Evolutionary conservation across 2,888 invertebrate species (phyloP).

Genomic region (Cheilosia variabilis): DNA sequence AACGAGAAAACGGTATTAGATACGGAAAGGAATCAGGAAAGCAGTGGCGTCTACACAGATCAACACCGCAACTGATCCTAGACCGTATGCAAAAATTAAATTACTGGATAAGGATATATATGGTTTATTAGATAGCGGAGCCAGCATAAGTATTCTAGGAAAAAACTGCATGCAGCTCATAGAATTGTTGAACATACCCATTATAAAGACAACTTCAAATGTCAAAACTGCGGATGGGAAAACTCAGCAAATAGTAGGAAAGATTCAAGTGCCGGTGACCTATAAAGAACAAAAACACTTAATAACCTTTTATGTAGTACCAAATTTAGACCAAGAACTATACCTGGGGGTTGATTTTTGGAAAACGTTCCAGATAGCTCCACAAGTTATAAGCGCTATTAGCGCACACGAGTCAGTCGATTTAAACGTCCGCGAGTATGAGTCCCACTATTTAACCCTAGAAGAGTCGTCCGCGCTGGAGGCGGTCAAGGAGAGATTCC

Average conservation of each 20-base stretch:
- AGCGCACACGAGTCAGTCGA: too few species aligned
- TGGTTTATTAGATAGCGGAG: too few species aligned
- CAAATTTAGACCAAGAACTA: not conserved
- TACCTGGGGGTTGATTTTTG: conserved; percentile 1
- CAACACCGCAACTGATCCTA: too few species aligned
- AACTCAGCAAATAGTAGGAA: not conserved
- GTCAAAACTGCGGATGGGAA: not conserved
- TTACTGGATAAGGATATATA: not conserved
- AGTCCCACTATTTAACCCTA: not conserved
- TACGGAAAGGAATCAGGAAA: not conserved
- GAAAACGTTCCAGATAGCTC: not conserved
- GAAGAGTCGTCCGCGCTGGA: not conserved
- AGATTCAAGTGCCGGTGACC: not conserved
- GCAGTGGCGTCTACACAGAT: too few species aligned
- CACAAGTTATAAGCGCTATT: too few species aligned
- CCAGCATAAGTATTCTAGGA: not conserved
- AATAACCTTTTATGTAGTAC: not conserved
- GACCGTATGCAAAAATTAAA: not conserved
- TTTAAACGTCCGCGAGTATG: not conserved
- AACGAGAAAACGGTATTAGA: not conserved
- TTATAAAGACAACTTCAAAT: not conserved
- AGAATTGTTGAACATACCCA: not conserved
- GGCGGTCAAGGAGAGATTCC: not conserved
- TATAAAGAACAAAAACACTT: not conserved
- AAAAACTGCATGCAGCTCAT: not conserved